Evolutionary conservation across 2,113 vertebrate species (phyloP).

Genomic region (Rhinoptilus africanus): DNA sequence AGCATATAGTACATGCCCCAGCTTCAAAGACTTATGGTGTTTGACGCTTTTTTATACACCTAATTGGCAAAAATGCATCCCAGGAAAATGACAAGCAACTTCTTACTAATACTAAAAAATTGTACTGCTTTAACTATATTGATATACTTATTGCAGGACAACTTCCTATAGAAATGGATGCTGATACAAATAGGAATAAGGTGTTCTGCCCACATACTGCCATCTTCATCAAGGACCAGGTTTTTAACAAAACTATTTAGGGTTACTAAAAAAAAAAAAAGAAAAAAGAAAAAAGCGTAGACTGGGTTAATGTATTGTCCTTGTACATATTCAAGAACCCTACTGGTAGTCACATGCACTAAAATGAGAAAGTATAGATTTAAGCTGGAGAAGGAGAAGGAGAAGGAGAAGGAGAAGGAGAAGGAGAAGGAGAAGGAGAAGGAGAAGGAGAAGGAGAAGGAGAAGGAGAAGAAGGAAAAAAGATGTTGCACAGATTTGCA

Average conservation of each 20-base stretch:
- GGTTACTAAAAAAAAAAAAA: background rate
- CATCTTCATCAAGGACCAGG: background rate
- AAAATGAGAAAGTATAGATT: background rate
- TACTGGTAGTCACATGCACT: background rate
- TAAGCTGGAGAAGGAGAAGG: background rate
- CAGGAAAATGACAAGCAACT: rapidly evolving
- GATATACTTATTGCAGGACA: background rate
- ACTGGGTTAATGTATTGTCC: background rate
- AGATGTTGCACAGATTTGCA: background rate
- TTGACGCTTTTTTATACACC: background rate
- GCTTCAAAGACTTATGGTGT: background rate
- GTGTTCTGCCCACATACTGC: background rate
- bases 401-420: too few relatives aligned
- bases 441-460: too few relatives aligned
- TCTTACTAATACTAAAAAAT: background rate
- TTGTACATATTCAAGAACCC: background rate
- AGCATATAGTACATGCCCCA: background rate
- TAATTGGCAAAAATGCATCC: background rate
- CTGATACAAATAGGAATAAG: background rate
- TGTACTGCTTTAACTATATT: background rate
- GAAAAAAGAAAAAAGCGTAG: background rate
- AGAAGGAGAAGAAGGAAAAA: too few relatives aligned
- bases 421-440: too few relatives aligned
- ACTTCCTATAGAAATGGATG: background rate
- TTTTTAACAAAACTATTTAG: background rate